Base-by-base conservation (phyloP, 2,113 vertebrate species). In the Notothenia rossii region DNA sequence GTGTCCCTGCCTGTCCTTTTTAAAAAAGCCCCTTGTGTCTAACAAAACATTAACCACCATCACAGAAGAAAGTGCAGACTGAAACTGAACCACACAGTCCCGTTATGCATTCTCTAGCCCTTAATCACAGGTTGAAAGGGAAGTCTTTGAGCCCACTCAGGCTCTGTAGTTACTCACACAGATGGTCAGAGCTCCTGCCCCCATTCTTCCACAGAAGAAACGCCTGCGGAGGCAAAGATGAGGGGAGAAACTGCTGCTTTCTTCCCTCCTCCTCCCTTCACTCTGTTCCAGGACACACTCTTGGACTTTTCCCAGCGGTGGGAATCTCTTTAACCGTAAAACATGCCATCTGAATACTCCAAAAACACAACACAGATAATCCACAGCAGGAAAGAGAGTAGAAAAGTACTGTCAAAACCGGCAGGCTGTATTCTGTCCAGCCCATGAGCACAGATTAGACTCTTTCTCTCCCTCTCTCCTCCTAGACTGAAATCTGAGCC, bases 111-210 rank as follows among this genome's bases (percentile, higher is more conserved):
- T 78, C 59, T 72, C 74, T n/a, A 74, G 46, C n/a, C 13, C 25
- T 79, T 82, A 76, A 48, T 84, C 83, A 82, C 79, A 83, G 61
- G 71, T 61, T 74, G 29, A 40, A 40, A 40, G 36, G 36, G 7
- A 76, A 85, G 55, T 73, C 48, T 67, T 60, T 61, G 43, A 64
- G 29, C 49, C 76, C 72, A 71, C 40, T 76, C 67, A n/a, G 58
- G 17, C 63, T 82, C 74, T 69, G 65, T 25, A 83, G 82, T 64
- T 96, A 97, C 97, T 98, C 93, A 98, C 97, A 94, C 96, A 96
- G 93, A 98, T 90, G 93, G 96, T 94, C 74, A 97, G 91, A 13
- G 97, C 96, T 92, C 97, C 97, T 12, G 97, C 96, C 93, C 97
- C 97, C 96, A 98, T 98, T 88, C 94, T 95, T 83, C 81, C 91